Base-by-base conservation (phyloP, 2,113 vertebrate species). In the Ochotona princeps region DNA sequence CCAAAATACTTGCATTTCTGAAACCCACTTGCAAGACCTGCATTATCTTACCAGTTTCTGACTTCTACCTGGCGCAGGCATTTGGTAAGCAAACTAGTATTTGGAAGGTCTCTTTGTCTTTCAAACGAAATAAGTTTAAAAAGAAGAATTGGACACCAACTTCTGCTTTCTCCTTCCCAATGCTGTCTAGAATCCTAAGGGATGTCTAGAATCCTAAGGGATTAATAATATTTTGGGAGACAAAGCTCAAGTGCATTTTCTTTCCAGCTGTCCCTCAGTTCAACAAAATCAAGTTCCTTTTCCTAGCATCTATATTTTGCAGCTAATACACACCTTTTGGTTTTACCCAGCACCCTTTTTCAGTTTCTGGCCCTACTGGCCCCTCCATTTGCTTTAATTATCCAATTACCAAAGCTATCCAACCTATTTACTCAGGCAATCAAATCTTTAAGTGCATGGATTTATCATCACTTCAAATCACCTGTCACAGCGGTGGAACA, bases 371-470 rank as follows among this genome's bases (percentile, higher is more conserved):
- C 49, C 76, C 95, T 80, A 95, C 67, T 87, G 89, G 92, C 17
- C 89, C 91, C 73, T 87, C 91, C 38, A 66, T 95, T 96, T 93
- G 72, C 93, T 95, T 89, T 95, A 97, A 97, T 96, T 95, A 97
- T 82, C 92, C 92, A 96, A 95, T 97, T 97, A 95, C 90, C 28
- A 63, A 91, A 96, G 80, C 85, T 74, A 94, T 95, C 76, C 88
- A 96, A 90, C 80, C 95, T 96, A 95, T 96, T 96, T 97, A 96
- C 94, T 92, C 96, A 95, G 88, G 94, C 93, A 96, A 96, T 97
- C 96, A 96, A 92, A 93, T 18, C 82, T 94, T 92, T 96, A 97
- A 96, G 92, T 89, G 75, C 92, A 74, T 81, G 88, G 93, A 95
- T 97, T 97, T 95, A 96, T 97, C 96, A 97, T 95, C 47, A 74